Evolutionary conservation across 1,140 invertebrate species (phyloP), one percentile per base, ranked within the genome.

Genomic region (Drosophila ambigua): DNA sequence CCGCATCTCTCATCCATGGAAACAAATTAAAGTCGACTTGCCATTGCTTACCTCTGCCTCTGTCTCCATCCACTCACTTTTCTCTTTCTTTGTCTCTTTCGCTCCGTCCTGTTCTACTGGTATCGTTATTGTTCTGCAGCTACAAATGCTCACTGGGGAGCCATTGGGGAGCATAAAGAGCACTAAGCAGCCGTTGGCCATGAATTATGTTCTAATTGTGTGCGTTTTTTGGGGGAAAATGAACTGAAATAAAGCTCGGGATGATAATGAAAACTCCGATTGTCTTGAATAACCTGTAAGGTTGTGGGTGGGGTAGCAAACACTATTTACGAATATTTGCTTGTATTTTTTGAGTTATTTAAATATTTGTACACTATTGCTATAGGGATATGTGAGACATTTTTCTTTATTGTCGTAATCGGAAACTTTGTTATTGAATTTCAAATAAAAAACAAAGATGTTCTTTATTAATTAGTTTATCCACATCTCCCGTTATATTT

Each of bases 201-300:
- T 88, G 84, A 88, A 88, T 88, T 87, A 88, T 79, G 72, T 77
- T 88, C 79, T 83, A 88, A 88, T 88, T 88, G 83, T 78, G 68
- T 64, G 61, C 73, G 67, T 63, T 77, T 81, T 81, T 80, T 39
- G 4, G 35, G 11, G 66, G 72, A 15, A 62, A 80, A 68, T 61
- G 65, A 69, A 49, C 43, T 45, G 2, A 15, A 45, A 35, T 52
- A 44, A 55, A 69, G 11, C 66, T 26, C 16, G 49, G 26, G 35
- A 67, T 69, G 65, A 69, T 69, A 67, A 75, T 75, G 55, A 61
- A 75, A 67, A 58, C 44, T 31, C 35, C 64, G 16, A 26, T 49
- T 53, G 11, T 39, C 13, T 2, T 64, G n/a, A 61, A 35, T 13
- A 43, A 20, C 41, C 11, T 49, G 35, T 55, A 4, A 31, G 45